Evolutionary conservation across 2,113 vertebrate species (phyloP).

Genomic region (Salvelinus fontinalis): DNA sequence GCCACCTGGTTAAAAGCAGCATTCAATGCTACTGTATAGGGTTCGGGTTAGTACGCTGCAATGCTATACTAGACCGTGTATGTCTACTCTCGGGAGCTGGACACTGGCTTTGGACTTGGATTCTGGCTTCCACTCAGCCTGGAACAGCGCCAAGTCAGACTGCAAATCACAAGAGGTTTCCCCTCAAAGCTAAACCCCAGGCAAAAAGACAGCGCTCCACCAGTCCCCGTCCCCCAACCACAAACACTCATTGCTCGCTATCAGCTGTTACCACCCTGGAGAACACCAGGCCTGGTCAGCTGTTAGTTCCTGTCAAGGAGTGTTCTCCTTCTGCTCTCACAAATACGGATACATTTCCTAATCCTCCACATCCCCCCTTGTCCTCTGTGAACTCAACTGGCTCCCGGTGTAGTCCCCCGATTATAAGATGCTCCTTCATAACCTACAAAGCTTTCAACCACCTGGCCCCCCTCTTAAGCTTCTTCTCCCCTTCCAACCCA

Average conservation of each 20-base stretch:
- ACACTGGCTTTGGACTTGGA: constrained; percentile 22
- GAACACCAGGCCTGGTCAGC: constrained; percentile 4
- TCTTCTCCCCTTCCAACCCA: no score
- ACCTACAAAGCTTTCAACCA: constrained; percentile 37
- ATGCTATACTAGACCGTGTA: constrained; percentile 7
- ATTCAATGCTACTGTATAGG: no score
- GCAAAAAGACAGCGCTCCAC: not conserved
- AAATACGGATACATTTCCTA: no score
- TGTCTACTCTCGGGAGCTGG: constrained; percentile 37
- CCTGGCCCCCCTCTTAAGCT: no score
- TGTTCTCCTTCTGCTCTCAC: not conserved
- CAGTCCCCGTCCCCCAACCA: not conserved
- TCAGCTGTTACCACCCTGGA: constrained; percentile 62
- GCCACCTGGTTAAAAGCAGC: no score
- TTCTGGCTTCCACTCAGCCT: constrained; percentile 46
- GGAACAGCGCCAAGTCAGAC: constrained; percentile 41
- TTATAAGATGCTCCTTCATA: constrained; percentile 26
- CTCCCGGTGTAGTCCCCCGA: not conserved
- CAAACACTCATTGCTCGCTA: constrained; percentile 23
- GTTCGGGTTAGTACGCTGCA: no score
- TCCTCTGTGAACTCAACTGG: constrained; percentile 16
- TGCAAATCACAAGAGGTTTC: constrained; percentile 38
- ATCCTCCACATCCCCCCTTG: constrained; percentile 1
- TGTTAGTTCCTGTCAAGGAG: not conserved
- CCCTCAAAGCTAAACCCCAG: constrained; percentile 48